Evolutionary conservation across 2,113 vertebrate species (phyloP), one percentile per base, ranked within the genome.

Genomic region (Alexandromys fortis): DNA sequence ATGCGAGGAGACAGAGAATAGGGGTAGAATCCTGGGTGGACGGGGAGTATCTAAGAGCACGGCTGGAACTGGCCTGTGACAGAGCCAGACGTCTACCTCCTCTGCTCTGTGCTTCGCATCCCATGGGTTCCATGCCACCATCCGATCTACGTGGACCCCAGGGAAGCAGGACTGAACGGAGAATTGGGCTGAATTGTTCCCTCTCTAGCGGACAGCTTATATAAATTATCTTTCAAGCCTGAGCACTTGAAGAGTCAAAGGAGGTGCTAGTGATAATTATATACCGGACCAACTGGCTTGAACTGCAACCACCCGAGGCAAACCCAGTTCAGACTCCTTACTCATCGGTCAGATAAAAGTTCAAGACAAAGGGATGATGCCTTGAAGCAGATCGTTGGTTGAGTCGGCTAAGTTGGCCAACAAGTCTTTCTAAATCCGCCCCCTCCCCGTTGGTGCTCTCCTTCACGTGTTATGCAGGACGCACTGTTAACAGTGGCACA

Each of bases 371-470:
- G 68, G 52, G 42, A 86, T 17, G 55, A 17, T 7, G 58, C 21
- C 58, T 70, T 21, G 58, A 49, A 91, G 89, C 90, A 96, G 94
- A 85, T 47, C 30, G 52, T 4, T 61, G 12, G 70, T 72, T 55
- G 93, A 68, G 76, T 33, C 5, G 24, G 72, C 96, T 52, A 92
- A 67, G 76, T 33, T 8, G 30, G 77, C 96, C 96, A 70, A 24
- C 30, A 1, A 55, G 63, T 70, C 65, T 19, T 9, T 95, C 77
- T 94, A 58, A 72, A 22, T 14, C 9, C 14, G 3, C 26, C 49
- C 87, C 42, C 24, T 49, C 3, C 33, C 33, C 63, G 6, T 35
- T 0, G 0, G n/a, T 63, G 92, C 88, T 88, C 83, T 55, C 4
- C 24, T 17, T 77, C 92, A 26, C 22, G 73, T 75, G 86, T 89